Evolutionary conservation across 2,888 invertebrate genomes (phyloP).

Genomic region (Drosophila differens): DNA sequence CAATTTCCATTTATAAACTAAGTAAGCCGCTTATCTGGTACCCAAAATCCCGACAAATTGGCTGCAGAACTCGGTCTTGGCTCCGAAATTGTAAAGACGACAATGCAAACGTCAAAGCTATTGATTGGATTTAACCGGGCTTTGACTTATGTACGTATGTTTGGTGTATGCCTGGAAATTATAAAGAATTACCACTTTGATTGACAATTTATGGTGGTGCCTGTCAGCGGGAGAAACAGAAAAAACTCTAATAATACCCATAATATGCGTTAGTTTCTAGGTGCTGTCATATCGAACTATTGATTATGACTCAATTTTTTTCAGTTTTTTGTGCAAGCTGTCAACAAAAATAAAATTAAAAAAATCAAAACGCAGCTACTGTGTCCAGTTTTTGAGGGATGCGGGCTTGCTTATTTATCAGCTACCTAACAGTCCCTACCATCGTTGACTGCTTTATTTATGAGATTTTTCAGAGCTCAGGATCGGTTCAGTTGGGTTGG

Average conservation of each 20-base stretch:
- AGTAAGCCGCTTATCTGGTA: slow-evolving; percentile 76
- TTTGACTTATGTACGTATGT: slow-evolving; percentile 27
- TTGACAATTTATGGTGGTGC: slow-evolving; percentile 60
- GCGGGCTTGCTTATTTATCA: slow-evolving; percentile 34
- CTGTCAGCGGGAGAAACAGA: slow-evolving; percentile 38
- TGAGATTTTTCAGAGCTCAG: slow-evolving; percentile 39
- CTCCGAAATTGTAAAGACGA: slow-evolving; percentile 30
- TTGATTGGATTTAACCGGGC: slow-evolving; percentile 62
- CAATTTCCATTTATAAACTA: slow-evolving; percentile 79
- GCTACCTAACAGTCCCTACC: slow-evolving; percentile 49
- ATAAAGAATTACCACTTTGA: slow-evolving; percentile 58
- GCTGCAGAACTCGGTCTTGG: slow-evolving; percentile 51
- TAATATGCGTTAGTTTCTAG: slow-evolving; percentile 44
- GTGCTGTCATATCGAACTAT: slow-evolving; percentile 59
- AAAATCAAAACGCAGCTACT: slow-evolving; percentile 37
- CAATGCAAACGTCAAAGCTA: slow-evolving; percentile 73
- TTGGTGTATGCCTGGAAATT: slow-evolving; percentile 40
- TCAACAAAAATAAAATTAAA: slow-evolving; percentile 32
- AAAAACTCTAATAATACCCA: slow-evolving; percentile 29
- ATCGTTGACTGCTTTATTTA: slow-evolving; percentile 69
- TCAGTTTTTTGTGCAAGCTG: slow-evolving; percentile 39
- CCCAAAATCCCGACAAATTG: slow-evolving; percentile 75
- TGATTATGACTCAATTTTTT: slow-evolving; percentile 68
- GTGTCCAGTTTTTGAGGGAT: slow-evolving; percentile 53
- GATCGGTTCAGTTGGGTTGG: slow-evolving; percentile 13